Base-by-base conservation (phyloP, 92 coral and sea anemone species). In the Phenganax stokvisi region DNA sequence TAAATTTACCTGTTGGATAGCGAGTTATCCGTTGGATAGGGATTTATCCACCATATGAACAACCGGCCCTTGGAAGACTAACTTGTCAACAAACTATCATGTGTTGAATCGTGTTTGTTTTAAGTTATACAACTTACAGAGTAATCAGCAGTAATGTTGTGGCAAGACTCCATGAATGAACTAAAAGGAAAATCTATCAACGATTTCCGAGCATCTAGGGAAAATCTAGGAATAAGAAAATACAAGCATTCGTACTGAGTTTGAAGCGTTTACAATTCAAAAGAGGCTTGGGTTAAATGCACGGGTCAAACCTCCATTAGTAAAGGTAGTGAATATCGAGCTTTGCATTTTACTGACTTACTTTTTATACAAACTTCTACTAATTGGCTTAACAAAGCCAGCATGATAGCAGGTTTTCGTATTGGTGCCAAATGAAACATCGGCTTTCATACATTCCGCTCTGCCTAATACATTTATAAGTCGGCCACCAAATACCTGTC, bases 391-490 rank as follows among this genome's bases (percentile, higher is more conserved):
- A 37, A 87, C 55, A 81, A 88, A 92, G 10, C 90, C 91, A 62
- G 88, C 84, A 87, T 91, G 94, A 78, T 91, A 94, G 15, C 93
- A 89, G n/a, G 89, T 85, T 77, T 87, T 88, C 17, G 98, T 94
- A 68, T 85, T 91, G 55, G 98, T 91, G 1, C 98, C 98, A 83
- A 91, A 86, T 88, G 92, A 89, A 60, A 94, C 79, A 79, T 94
- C 93, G 9, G 90, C 90, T 57, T 84, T 94, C 6, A 91, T 77
- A 77, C 88, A 84, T 77, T 94, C 98, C n/a, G 90, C 97, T 81
- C 96, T 83, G 13, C 98, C 98, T 87, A 87, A 87, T 27, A 91
- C 73, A 72, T 94, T 94, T 56, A 91, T 94, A 10, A 91, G 82
- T 28, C 84, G 86, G 25, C 86, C 85, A 37, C 98, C 98, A 88